Evolutionary conservation across 1,140 invertebrate genomes (phyloP), one percentile per base, ranked within the genome.

Genomic region (Solenopsis invicta): DNA sequence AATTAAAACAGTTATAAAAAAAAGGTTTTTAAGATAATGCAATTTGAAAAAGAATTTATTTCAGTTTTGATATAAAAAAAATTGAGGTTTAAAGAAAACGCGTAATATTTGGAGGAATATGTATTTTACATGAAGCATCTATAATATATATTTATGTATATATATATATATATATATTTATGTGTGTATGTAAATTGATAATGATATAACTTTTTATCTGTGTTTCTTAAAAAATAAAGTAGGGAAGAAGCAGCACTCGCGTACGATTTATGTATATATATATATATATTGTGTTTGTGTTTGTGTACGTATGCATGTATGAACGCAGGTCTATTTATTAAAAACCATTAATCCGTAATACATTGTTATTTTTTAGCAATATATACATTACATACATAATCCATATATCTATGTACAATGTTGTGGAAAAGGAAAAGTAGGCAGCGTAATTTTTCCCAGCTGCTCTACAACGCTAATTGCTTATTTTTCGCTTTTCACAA

Each of bases 341-440:
- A 89, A 89, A 90, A 84, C 80, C 72, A 87, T 24, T 74, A 59
- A 66, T 87, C 74, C 85, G n/a, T 75, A 48, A 77, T 91, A 91
- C 86, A 92, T 76, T 77, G 74, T 88, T 75, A 89, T 67, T 88
- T 87, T 88, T 77, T 75, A 71, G 77, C 82, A 86, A 89, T 92
- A 92, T 92, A 92, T 92, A 92, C 91, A 92, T 81, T 92, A 90
- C 88, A 91, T 92, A 89, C 89, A 88, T 89, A 85, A 89, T 89
- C 81, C 76, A 87, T 88, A 74, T 81, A 84, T 84, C 41, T 87
- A 90, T 91, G 89, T 90, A 90, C 85, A 89, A 41, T 75, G 45
- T 75, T 82, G 77, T 50, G 21, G 6, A 76, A 64, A 87, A 54
- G 34, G 64, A 84, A 71, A 86, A 82, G 21, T 86, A 72, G 37